These are phyloP conservation scores for Agonopterix arenella DNA, from an alignment of 2,888 invertebrate genomes.

Conservation along the genomic window DNA sequence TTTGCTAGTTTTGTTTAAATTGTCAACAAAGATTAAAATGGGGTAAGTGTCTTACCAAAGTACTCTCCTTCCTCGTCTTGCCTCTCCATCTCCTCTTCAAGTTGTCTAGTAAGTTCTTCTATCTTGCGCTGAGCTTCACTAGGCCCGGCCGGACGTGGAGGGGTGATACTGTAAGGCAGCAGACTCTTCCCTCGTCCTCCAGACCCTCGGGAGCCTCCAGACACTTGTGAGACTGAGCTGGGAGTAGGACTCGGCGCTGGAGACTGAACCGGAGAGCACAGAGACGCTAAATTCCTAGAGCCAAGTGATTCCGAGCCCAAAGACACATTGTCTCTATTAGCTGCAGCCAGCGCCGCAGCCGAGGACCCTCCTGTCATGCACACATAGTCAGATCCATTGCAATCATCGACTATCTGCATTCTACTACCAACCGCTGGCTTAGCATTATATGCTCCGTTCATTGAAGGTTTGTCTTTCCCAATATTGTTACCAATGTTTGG, in stretches of 20 bases:
- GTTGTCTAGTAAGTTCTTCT: slow-evolving; percentile 92
- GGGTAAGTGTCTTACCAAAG: slow-evolving; percentile 82
- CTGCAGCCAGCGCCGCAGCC: slow-evolving; percentile 60
- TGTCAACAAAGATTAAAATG: too few relatives aligned
- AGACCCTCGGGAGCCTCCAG: slow-evolving; percentile 77
- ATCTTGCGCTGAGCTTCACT: slow-evolving; percentile 96
- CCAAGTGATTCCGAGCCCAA: slow-evolving; percentile 52
- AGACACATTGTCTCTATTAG: slow-evolving; percentile 61
- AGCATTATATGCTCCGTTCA: slow-evolving; percentile 50
- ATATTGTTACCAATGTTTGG: slow-evolving; percentile 77
- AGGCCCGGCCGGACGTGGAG: slow-evolving; percentile 90
- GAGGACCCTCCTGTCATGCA: slow-evolving; percentile 88
- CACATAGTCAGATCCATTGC: slow-evolving; percentile 88
- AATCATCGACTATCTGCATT: slow-evolving; percentile 80
- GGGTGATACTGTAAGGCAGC: slow-evolving; percentile 91
- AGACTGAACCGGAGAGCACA: slow-evolving; percentile 72
- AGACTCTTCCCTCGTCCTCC: slow-evolving; percentile 80
- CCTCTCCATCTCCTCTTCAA: slow-evolving; percentile 97
- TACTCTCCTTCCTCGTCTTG: slow-evolving; percentile 97
- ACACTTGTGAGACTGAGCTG: slow-evolving; percentile 76
- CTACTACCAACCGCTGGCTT: slow-evolving; percentile 44
- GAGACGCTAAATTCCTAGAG: slow-evolving; percentile 60
- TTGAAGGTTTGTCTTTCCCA: slow-evolving; percentile 49
- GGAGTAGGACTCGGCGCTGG: slow-evolving; percentile 82
- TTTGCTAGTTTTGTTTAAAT: too few relatives aligned